Evolutionary conservation across 2,797 vertebrate species (phyloP).

Genomic region (Sciurus vulgaris): DNA sequence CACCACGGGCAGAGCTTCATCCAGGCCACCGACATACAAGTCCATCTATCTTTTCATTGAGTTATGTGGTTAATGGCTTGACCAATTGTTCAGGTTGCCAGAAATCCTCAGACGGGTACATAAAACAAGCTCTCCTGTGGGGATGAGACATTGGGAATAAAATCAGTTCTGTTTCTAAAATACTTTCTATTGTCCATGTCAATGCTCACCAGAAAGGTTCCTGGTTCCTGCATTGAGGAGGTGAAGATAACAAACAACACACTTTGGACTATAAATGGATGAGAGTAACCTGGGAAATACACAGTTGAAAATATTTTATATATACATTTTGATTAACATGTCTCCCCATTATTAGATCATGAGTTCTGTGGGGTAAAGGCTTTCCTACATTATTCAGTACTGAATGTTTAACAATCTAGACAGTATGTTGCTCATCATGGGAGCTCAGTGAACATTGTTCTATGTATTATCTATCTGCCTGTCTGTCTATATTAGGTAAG

Average conservation of each 20-base stretch:
- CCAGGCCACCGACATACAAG: not conserved
- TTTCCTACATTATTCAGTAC: not conserved
- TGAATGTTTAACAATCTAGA: not conserved
- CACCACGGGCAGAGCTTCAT: not conserved
- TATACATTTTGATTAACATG: not conserved
- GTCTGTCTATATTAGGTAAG: not conserved
- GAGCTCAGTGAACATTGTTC: not conserved
- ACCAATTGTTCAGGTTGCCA: not conserved
- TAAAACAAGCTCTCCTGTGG: not conserved
- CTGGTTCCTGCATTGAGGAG: not conserved
- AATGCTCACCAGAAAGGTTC: not conserved
- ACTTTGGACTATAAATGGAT: not conserved
- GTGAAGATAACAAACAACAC: not conserved
- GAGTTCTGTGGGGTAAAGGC: not conserved
- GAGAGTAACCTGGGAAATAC: not conserved
- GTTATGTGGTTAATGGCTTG: not conserved
- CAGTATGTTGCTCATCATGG: not conserved
- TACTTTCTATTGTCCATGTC: not conserved
- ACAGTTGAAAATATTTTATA: no score
- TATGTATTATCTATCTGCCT: not conserved
- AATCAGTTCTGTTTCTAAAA: not conserved
- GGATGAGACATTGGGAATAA: not conserved
- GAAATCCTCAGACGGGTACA: no score
- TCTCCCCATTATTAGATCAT: not conserved
- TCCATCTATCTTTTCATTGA: not conserved